Percentiles rank a stretch among this genome's conserved stretches.
Evolutionary conservation across 2,888 invertebrate genomes (phyloP).

Genomic region (Malacosoma neustria): DNA sequence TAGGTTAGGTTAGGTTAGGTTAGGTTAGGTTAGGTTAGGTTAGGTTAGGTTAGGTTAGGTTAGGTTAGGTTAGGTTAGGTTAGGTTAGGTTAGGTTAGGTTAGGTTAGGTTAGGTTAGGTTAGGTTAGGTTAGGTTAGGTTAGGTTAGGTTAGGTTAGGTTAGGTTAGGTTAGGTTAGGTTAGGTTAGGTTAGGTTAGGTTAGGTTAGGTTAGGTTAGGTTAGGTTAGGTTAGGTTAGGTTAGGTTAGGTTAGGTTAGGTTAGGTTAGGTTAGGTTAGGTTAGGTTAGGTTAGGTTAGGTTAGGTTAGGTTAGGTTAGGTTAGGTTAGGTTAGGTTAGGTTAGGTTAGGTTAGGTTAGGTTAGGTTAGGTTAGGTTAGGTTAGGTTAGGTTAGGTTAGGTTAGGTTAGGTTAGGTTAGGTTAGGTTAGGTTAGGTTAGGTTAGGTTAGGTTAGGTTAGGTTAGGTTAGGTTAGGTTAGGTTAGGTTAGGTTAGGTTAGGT

Average conservation of each 20-base stretch:
- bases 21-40: slow-evolving; percentile 4
- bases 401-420: background rate
- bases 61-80: slow-evolving; percentile 3
- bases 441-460: background rate
- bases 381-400: background rate
- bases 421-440: slow-evolving; percentile 1
- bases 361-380: background rate
- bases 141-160: slow-evolving; percentile 8
- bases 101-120: slow-evolving; percentile 5
- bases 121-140: slow-evolving; percentile 8
- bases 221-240: slow-evolving; percentile 5
- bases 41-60: slow-evolving; percentile 2
- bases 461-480: background rate
- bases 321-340: background rate
- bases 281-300: too few relatives aligned
- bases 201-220: slow-evolving; percentile 7
- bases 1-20: slow-evolving; percentile 7
- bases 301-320: slow-evolving; percentile 1
- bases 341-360: background rate
- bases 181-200: slow-evolving; percentile 8
- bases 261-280: background rate
- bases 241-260: background rate
- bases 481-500: background rate
- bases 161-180: slow-evolving; percentile 7
- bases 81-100: slow-evolving; percentile 5